These are phyloP conservation scores for Brachypodius melanocephalos DNA, from an alignment of 2,113 vertebrate species.

Conservation along the genomic window DNA sequence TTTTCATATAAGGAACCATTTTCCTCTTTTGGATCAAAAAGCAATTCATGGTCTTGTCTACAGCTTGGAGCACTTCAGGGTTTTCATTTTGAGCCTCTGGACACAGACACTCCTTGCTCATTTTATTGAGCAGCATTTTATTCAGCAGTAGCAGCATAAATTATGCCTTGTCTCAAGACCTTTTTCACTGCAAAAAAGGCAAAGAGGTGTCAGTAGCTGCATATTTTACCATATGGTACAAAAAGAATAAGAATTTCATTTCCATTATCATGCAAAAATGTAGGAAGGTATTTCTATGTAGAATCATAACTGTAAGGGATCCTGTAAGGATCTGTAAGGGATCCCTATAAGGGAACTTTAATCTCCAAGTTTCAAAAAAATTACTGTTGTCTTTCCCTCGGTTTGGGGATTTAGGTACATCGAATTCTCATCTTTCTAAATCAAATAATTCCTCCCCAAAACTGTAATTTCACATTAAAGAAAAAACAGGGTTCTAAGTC, in stretches of 20 bases:
- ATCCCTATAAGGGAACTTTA: too few relatives aligned
- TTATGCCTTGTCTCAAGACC: background rate
- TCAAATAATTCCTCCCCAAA: background rate
- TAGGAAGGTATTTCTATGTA: background rate
- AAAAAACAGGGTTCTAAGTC: background rate
- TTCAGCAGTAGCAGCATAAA: background rate
- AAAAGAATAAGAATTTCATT: background rate
- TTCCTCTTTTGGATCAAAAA: background rate
- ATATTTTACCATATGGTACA: background rate
- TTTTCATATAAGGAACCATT: background rate
- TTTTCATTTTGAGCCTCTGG: background rate
- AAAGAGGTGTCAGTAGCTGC: background rate
- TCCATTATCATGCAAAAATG: background rate
- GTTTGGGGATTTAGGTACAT: background rate
- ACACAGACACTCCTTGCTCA: background rate
- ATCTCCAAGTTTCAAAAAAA: background rate
- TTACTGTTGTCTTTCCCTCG: background rate
- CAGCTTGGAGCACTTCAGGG: background rate
- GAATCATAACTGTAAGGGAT: background rate
- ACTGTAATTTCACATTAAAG: background rate
- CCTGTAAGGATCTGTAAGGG: too few relatives aligned
- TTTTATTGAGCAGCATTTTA: too few relatives aligned
- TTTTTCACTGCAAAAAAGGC: background rate
- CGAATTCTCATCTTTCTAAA: background rate
- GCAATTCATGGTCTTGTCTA: background rate